These are phyloP conservation scores for Mormyrus lacerda DNA, from an alignment of 2,113 vertebrate species.

Conservation along the genomic window DNA sequence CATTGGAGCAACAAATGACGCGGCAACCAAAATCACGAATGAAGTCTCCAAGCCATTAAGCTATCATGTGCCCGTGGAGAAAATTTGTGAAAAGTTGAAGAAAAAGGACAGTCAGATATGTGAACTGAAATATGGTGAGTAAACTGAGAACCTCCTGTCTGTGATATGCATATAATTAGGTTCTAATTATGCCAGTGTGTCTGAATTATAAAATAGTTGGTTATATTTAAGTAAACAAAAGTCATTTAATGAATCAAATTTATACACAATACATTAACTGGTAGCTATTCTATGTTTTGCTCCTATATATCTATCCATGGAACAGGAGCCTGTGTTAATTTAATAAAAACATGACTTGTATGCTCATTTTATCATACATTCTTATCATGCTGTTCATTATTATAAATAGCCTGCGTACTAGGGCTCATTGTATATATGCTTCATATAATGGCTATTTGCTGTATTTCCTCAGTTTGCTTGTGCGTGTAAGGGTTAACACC, in stretches of 20 bases:
- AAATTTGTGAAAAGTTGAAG: constrained; percentile 94
- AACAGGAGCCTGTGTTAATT: neutral
- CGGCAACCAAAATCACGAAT: constrained; percentile 92
- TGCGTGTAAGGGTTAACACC: neutral
- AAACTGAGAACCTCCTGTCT: constrained; percentile 28
- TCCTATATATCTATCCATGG: neutral
- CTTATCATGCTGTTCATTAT: neutral
- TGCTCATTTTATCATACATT: neutral
- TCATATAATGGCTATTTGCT: neutral
- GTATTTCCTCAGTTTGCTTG: neutral
- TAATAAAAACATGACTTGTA: neutral
- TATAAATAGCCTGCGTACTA: neutral
- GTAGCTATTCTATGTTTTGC: neutral
- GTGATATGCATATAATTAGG: constrained; percentile 16
- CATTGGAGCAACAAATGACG: constrained; percentile 86
- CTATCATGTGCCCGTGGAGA: constrained; percentile 84
- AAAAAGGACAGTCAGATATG: constrained; percentile 97
- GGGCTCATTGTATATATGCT: neutral
- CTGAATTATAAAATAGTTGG: neutral
- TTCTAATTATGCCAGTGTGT: neutral
- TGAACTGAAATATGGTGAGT: constrained; percentile 91
- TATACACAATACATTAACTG: neutral
- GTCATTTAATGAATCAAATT: neutral
- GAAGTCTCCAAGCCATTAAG: constrained; percentile 92
- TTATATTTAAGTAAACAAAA: neutral